Base-by-base conservation (phyloP, 2,113 vertebrate genomes). In the Erpornis zantholeuca region DNA sequence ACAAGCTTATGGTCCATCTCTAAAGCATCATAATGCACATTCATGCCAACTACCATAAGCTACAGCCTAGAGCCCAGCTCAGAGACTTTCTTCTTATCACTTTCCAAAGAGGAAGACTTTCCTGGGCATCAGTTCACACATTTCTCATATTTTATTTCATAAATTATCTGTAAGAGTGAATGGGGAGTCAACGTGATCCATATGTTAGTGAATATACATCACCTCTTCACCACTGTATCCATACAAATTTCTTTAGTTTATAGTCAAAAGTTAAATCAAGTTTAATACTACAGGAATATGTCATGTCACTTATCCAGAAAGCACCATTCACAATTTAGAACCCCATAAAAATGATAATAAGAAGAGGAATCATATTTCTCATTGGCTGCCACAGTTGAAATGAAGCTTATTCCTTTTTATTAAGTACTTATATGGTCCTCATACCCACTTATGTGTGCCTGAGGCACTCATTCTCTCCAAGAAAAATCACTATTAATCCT, bases 271-370 rank as follows among this genome's bases (percentile, higher is more conserved):
- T 72, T 80, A 92, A 85, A 95, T 73, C 84, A 89, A 91, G 14
- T 72, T 75, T 84, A 82, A 45, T 85, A 42, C 69, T 63, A 77
- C 14, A 94, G 42, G 21, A 92, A 80, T 42, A 35, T 85, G 75
- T 76, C 84, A 80, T 61, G 81, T 82, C 87, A 90, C 49, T 82
- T 94, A 92, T 90, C 21, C 73, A 82, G 73, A 80, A 76, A 80
- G 15, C 50, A 79, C n/a, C 70, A 79, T 61, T 79, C 81, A 87
- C 80, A 76, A 93, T 91, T 96, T 90, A 94, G 63, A 89, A 38
- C 17, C 16, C 54, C 66, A 96, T 90, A 92, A 95, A 94, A 85
- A 96, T 91, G 66, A 82, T 79, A 96, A 84, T 81, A 88, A 81
- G 45, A 70, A 24, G 9, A 92, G 8, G 61, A 94, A 94, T 91